A percentile compares a stretch with the other conserved stretches of the same genome.
These are phyloP conservation scores for Phocides pigmalion DNA, from an alignment of 1,140 invertebrate species.

Conservation along the genomic window DNA sequence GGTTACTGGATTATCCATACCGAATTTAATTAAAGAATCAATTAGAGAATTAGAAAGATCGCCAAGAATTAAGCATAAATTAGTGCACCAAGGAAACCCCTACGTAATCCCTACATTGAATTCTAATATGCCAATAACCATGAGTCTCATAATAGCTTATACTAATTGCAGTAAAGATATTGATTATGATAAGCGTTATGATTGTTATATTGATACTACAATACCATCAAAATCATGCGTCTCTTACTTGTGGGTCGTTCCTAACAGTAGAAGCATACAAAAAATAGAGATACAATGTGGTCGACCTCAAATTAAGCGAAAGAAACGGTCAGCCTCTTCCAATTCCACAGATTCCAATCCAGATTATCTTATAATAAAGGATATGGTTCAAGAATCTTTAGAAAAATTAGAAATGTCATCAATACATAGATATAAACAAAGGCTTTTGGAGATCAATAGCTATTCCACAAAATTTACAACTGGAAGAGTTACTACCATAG, in stretches of 20 bases:
- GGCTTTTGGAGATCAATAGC: constrained; percentile 61
- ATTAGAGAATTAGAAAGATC: constrained; percentile 50
- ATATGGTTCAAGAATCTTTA: constrained; percentile 57
- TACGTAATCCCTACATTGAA: constrained; percentile 58
- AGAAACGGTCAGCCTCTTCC: constrained; percentile 44
- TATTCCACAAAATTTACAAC: constrained; percentile 59
- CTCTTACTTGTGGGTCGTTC: constrained; percentile 53
- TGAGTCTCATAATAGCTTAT: constrained; percentile 51
- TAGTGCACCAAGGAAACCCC: constrained; percentile 55
- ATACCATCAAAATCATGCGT: constrained; percentile 49
- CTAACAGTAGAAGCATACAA: constrained; percentile 48
- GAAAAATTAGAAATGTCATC: constrained; percentile 68
- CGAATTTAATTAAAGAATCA: constrained; percentile 48
- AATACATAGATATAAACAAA: constrained; percentile 63
- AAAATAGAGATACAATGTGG: constrained; percentile 48
- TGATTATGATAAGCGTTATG: constrained; percentile 40
- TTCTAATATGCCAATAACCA: constrained; percentile 48
- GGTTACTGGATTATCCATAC: constrained; percentile 50
- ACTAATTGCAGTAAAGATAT: constrained; percentile 63
- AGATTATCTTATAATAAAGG: constrained; percentile 52
- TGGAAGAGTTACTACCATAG: constrained; percentile 60
- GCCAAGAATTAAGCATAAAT: constrained; percentile 50
- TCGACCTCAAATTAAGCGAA: constrained; percentile 28
- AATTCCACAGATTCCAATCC: constrained; percentile 38
- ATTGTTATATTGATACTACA: constrained; percentile 46